Evolutionary conservation across 2,797 vertebrate species (phyloP), one percentile per base, ranked within the genome.

Genomic region (Neomorphus geoffroyi): DNA sequence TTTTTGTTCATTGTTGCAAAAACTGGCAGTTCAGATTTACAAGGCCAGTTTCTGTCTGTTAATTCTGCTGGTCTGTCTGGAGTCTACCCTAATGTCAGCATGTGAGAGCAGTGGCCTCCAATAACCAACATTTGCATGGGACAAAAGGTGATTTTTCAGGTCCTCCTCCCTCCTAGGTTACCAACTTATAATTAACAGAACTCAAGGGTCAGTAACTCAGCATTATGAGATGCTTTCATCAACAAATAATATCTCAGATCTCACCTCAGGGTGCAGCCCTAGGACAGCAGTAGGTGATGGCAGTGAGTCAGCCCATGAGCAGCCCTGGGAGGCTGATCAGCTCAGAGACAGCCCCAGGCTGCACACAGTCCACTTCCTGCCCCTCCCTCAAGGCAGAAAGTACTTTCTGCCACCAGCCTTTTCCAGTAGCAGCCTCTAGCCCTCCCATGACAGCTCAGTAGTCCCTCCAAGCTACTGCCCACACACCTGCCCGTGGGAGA

Each of bases 1-100:
- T 96, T 94, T 93, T 88, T 93, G 86, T 93, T 95, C 96, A 50
- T 89, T 88, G 94, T 93, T n/a, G 7, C 91, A 96, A 94, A 96
- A 93, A 37, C 50, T 79, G 16, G 91, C 93, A 79, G 88, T 61
- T 91, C 67, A 62, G 16, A 94, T 96, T 94, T 92, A 81, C 82
- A 81, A 84, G 91, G 73, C 79, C n/a, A 3, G 6, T 83, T 81
- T 82, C 67, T 86, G 82, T 48, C 85, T 91, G 82, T 77, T 83
- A 77, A 60, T 86, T 92, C 28, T 0, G 1, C 71, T 77, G 82
- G 9, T 79, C 62, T 77, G 60, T 67, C 90, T 85, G 88, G 66
- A 93, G 90, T 32, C 33, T 95, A 37, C 43, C 41, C 50, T 8
- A 48, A 32, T 5, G 56, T 26, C 74, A 74, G 69, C 65, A 19